phyloP scores from a whole-genome alignment of 2,797 vertebrate genomes.

The Helicolenus hilgendorfi region DNA sequence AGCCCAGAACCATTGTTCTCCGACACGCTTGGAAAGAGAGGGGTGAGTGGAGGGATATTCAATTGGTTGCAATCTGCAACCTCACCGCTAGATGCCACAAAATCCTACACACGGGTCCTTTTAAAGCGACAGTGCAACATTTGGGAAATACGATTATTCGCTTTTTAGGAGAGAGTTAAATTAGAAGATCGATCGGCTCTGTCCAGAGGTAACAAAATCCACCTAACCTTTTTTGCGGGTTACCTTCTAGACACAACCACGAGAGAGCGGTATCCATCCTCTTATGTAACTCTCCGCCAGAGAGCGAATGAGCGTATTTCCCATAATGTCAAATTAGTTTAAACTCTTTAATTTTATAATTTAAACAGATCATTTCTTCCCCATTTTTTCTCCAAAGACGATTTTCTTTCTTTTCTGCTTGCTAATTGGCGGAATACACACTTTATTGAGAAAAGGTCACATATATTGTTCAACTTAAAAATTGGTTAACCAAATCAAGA shows the following conservation, averaged over 20 bases:
- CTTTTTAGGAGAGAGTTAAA: neutral
- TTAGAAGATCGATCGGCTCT: neutral
- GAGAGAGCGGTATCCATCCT: neutral
- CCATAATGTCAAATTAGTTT: neutral
- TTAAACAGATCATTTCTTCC: neutral
- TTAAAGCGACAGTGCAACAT: constrained; percentile 11
- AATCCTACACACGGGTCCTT: too few relatives aligned
- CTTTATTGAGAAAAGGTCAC: neutral
- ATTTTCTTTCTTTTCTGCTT: neutral
- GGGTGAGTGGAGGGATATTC: too few relatives aligned
- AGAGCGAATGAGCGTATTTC: neutral
- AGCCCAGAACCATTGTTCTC: too few relatives aligned
- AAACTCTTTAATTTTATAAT: neutral
- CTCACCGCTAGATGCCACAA: too few relatives aligned
- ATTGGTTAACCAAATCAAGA: neutral
- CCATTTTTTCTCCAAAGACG: neutral
- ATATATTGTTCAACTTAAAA: neutral
- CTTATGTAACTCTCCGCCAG: neutral
- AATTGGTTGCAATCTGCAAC: too few relatives aligned
- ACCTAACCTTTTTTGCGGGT: too few relatives aligned
- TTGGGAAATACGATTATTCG: neutral
- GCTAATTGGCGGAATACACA: neutral
- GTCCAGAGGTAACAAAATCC: neutral
- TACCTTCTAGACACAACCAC: too few relatives aligned
- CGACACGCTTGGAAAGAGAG: too few relatives aligned